These are phyloP conservation scores for Hepsetus odoe DNA, from an alignment of 2,113 vertebrate species.

Conservation along the genomic window DNA sequence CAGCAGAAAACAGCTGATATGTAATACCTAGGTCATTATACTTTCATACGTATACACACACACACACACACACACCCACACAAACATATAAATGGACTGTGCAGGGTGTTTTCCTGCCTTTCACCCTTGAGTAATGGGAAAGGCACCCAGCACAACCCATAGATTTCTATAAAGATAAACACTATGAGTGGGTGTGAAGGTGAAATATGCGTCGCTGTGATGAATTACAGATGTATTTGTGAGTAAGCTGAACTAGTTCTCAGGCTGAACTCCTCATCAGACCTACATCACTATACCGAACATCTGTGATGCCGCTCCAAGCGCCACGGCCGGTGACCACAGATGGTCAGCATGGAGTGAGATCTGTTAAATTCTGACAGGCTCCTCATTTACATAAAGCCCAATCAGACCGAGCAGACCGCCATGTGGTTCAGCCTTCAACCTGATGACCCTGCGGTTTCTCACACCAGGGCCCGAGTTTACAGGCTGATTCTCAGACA, in stretches of 20 bases:
- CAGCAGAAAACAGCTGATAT: neutral
- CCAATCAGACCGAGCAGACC: slow-evolving; percentile 45
- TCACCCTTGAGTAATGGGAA: too few relatives aligned
- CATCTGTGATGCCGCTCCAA: neutral
- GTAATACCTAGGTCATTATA: too few relatives aligned
- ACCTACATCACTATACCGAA: neutral
- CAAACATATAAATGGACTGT: too few relatives aligned
- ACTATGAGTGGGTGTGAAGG: too few relatives aligned
- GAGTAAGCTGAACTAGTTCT: neutral
- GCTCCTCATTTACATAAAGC: slow-evolving; percentile 60
- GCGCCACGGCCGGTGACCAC: too few relatives aligned
- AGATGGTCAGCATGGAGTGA: slow-evolving; percentile 64
- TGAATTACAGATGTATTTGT: neutral
- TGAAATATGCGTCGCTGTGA: too few relatives aligned
- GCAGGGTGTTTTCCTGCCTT: too few relatives aligned
- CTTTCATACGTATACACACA: too few relatives aligned
- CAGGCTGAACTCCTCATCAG: neutral
- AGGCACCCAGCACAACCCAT: too few relatives aligned
- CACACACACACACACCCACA: too few relatives aligned
- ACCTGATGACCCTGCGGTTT: slow-evolving; percentile 40
- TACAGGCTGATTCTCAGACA: neutral
- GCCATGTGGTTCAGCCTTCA: slow-evolving; percentile 55
- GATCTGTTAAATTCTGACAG: slow-evolving; percentile 71
- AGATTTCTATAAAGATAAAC: too few relatives aligned
- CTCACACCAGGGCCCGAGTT: slow-evolving; percentile 26